These are phyloP conservation scores for Listrodromus nycthemerus DNA, from an alignment of 2,888 invertebrate genomes.

Conservation along the genomic window DNA sequence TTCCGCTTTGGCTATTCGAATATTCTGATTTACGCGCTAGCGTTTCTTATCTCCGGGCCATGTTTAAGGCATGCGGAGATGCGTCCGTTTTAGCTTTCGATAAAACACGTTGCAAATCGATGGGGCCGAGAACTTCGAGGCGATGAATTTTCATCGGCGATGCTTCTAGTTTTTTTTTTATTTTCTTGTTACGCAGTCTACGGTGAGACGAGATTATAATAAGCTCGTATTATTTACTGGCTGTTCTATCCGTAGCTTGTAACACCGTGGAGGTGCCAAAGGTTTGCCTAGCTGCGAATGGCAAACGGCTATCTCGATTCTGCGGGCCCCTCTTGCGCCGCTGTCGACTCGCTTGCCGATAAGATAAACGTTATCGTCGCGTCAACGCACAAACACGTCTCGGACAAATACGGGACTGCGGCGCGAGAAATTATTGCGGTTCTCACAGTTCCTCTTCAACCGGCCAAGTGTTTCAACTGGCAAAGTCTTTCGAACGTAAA, in stretches of 20 bases:
- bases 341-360: slow-evolving; percentile 60
- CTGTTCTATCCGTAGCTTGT: background rate
- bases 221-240: slow-evolving; percentile 1
- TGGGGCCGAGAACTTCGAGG: background rate
- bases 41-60: slow-evolving; percentile 42
- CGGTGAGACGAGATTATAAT: background rate
- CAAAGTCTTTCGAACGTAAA: slow-evolving; percentile 8
- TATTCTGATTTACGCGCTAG: slow-evolving; percentile 62
- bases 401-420: slow-evolving; percentile 18
- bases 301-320: slow-evolving; percentile 52
- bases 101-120: slow-evolving; percentile 11
- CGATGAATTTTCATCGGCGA: slow-evolving; percentile 5
- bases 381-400: slow-evolving; percentile 49
- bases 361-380: slow-evolving; percentile 74
- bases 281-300: slow-evolving; percentile 42
- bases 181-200: background rate
- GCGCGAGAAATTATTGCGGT: slow-evolving; percentile 53
- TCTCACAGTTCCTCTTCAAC: slow-evolving; percentile 39
- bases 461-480: background rate
- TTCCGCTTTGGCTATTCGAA: slow-evolving; percentile 44
- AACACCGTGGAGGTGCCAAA: slow-evolving; percentile 14
- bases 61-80: slow-evolving; percentile 9
- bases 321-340: slow-evolving; percentile 10
- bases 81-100: slow-evolving; percentile 4
- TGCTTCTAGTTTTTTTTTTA: background rate